Evolutionary conservation across 37 sponge, comb jelly and placozoan species (phyloP).

Genomic region (Halichondria panicea): DNA sequence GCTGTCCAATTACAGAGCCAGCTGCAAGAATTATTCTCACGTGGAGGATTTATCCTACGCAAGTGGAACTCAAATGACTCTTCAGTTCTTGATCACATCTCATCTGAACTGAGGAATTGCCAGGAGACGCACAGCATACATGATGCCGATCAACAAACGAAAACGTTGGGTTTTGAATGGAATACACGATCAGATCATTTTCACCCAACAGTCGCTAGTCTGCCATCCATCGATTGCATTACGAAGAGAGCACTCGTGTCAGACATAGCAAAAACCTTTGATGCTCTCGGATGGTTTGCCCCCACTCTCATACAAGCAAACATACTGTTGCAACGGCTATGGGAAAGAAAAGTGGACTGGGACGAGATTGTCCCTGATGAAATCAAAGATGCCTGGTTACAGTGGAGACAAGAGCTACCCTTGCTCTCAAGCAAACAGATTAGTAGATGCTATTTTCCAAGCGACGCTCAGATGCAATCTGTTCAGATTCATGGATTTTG

Average conservation of each 20-base stretch:
- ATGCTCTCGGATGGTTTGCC: slow-evolving; percentile 31
- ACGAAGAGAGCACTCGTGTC: slow-evolving; percentile 27
- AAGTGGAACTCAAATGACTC: slow-evolving; percentile 8
- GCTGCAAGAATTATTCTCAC: neutral
- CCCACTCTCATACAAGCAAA: slow-evolving; percentile 17
- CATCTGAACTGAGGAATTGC: neutral
- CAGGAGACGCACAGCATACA: neutral
- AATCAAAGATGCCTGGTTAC: neutral
- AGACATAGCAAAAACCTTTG: slow-evolving; percentile 27
- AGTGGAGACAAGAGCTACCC: slow-evolving; percentile 10
- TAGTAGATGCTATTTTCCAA: slow-evolving; percentile 12
- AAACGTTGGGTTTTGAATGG: slow-evolving; percentile 47
- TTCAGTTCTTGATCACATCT: neutral
- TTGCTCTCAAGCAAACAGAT: neutral
- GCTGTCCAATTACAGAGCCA: neutral
- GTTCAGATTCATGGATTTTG: slow-evolving; percentile 19
- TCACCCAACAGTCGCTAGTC: slow-evolving; percentile 9
- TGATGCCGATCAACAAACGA: slow-evolving; percentile 8
- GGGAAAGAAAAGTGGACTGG: slow-evolving; percentile 25
- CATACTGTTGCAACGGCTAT: slow-evolving; percentile 21
- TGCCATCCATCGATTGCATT: neutral
- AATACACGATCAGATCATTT: slow-evolving; percentile 23
- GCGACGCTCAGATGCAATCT: neutral
- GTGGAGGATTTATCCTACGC: slow-evolving; percentile 3
- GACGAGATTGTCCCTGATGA: slow-evolving; percentile 8